phyloP scores from a whole-genome alignment of 2,797 vertebrate species.

The Ptychadena robeensis region DNA sequence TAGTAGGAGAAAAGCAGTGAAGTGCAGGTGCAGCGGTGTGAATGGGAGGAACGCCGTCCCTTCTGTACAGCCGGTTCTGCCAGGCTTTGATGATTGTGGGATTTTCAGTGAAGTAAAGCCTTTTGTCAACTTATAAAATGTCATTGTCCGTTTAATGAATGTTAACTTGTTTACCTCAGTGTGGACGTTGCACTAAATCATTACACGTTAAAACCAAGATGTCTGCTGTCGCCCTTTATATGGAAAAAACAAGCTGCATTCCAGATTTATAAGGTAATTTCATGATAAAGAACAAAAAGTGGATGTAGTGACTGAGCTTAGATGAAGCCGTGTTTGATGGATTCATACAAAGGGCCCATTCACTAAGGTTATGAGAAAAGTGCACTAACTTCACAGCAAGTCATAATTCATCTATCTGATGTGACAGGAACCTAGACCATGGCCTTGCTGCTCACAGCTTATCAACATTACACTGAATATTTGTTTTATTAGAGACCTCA shows the following conservation, averaged over 20 bases:
- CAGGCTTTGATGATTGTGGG: slow-evolving; percentile 2
- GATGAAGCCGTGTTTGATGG: neutral
- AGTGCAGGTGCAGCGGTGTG: slow-evolving; percentile 23
- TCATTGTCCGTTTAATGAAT: slow-evolving; percentile 4
- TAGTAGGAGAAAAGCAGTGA: neutral
- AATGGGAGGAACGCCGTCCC: neutral
- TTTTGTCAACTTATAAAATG: slow-evolving; percentile 16
- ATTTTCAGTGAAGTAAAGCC: slow-evolving; percentile 1
- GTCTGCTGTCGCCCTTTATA: neutral
- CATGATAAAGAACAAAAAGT: slow-evolving; percentile 13
- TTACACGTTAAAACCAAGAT: neutral
- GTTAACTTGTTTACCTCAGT: slow-evolving; percentile 19
- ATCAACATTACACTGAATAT: neutral
- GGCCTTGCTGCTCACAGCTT: neutral
- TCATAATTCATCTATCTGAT: neutral
- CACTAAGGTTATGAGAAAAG: neutral
- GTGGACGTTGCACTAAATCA: neutral
- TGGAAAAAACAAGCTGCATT: too few relatives aligned
- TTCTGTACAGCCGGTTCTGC: slow-evolving; percentile 11
- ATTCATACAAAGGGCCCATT: neutral
- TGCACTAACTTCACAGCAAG: neutral
- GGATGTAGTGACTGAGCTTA: neutral
- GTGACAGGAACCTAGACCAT: neutral
- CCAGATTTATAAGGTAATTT: too few relatives aligned
- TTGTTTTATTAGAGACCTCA: neutral